phyloP scores from a whole-genome alignment of 2,888 invertebrate genomes.

The Dysmachus trigonus region DNA sequence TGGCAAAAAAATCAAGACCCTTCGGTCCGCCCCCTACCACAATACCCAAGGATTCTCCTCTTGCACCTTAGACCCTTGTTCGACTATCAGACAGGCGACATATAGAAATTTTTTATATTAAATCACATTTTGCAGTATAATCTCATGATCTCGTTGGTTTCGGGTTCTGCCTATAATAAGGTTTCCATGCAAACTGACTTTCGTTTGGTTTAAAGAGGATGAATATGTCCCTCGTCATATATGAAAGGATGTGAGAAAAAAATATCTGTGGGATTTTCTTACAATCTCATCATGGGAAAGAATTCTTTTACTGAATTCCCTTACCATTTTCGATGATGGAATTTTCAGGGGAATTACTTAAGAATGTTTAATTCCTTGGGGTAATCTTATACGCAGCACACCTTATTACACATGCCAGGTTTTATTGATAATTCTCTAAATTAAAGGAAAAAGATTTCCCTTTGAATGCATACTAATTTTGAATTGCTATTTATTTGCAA shows the following conservation, averaged over 20 bases:
- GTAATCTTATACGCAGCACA: background rate
- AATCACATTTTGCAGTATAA: slow-evolving; percentile 37
- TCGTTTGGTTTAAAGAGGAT: background rate
- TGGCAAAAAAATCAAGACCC: background rate
- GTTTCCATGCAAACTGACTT: background rate
- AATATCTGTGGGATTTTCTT: background rate
- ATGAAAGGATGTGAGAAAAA: background rate
- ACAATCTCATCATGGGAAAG: background rate
- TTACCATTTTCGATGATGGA: background rate
- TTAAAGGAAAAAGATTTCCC: no score
- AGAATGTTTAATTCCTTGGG: background rate
- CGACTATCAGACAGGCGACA: slow-evolving; percentile 25
- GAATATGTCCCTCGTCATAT: background rate
- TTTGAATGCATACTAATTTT: background rate
- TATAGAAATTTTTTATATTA: slow-evolving; percentile 28
- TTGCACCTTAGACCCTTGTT: slow-evolving; percentile 25
- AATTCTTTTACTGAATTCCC: background rate
- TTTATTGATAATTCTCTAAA: background rate
- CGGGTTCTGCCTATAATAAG: slow-evolving; percentile 18
- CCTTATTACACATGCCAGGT: background rate
- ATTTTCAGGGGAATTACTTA: background rate
- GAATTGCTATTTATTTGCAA: background rate
- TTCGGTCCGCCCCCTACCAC: background rate
- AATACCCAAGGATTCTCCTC: background rate
- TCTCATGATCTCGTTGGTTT: slow-evolving; percentile 6